These are phyloP conservation scores for Pristionchus japonicus DNA, from an alignment of 2,888 invertebrate genomes.

Conservation along the genomic window DNA sequence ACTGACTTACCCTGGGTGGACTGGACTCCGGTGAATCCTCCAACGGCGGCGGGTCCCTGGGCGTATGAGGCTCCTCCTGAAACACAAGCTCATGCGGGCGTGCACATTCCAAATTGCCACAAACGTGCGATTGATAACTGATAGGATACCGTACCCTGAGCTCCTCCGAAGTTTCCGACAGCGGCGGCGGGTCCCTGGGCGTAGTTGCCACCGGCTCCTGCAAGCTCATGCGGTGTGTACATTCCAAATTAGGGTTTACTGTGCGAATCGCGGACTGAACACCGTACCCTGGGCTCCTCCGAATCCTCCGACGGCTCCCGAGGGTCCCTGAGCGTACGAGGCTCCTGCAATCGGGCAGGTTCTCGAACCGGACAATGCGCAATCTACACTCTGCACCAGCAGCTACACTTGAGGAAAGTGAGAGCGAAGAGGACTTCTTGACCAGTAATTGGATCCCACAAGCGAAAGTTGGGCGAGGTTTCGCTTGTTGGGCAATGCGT, in stretches of 20 bases:
- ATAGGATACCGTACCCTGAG: neutral
- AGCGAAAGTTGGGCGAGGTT: neutral
- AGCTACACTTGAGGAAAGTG: conserved; percentile 23
- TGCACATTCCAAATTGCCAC: neutral
- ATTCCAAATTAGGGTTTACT: neutral
- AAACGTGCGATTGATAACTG: neutral
- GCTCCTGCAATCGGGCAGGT: neutral
- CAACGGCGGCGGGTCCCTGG: conserved; percentile 46
- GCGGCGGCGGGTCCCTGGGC: conserved; percentile 4
- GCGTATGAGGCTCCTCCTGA: conserved; percentile 10
- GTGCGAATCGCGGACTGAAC: neutral
- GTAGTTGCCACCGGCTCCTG: conserved; percentile 50
- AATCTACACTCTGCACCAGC: neutral
- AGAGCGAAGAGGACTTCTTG: neutral
- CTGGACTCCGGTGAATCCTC: conserved; percentile 45
- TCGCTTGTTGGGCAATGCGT: neutral
- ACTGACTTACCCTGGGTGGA: neutral
- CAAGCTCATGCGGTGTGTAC: conserved; percentile 5
- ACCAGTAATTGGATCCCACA: conserved; percentile 23
- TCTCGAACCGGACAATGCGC: conserved; percentile 28
- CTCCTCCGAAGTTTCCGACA: neutral
- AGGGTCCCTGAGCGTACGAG: conserved; percentile 40
- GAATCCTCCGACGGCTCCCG: conserved; percentile 23
- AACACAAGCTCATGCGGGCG: neutral
- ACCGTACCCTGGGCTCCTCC: conserved; percentile 21